Base-by-base conservation (phyloP, 1,140 invertebrate genomes). In the Pseudobourletiella spinata region DNA sequence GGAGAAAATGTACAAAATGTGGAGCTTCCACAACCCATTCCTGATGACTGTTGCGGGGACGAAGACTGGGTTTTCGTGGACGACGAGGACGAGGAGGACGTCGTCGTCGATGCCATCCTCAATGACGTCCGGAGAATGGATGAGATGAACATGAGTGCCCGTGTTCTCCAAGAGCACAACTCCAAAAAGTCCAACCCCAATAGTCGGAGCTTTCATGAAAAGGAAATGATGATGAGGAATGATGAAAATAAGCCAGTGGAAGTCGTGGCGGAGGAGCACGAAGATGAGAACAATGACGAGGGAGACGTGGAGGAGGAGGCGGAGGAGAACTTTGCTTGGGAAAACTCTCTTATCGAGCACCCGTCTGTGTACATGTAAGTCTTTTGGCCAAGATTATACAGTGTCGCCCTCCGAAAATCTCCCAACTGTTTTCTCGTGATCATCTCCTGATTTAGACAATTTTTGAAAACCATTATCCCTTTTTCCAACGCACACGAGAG, bases 301-400 rank as follows among this genome's bases (percentile, higher is more conserved):
- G 25, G 25, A 30, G 26, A 55, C 3, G 52, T 22, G 8, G 30
- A 55, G 6, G 28, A 55, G 3, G 3, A 2, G 3, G n/a, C 18
- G 2, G 52, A 55, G 22, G 52, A 39, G 16, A 32, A 55, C 29
- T 55, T 55, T 55, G 3, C 52, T 35, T 55, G 52, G 52, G 52
- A 55, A 24, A 55, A 55, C 32, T 55, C 52, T 6, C 52, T 55
- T 32, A 55, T 55, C 11, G 52, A 55, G 52, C 52, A 55, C 39
- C 52, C 52, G 3, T 55, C 52, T 6, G 52, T 55, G 4, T 55
- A 55, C 52, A 55, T 55, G 52, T 55, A 55, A 55, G 52, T 39
- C 26, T 52, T 18, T 26, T 48, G 15, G n/a, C n/a, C n/a, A n/a
- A n/a, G n/a, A 14, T 14, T 14, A 14, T 42, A 42, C 35, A 14